phyloP scores from a whole-genome alignment of 2,888 invertebrate genomes.

The Trissolcus japonicus region DNA sequence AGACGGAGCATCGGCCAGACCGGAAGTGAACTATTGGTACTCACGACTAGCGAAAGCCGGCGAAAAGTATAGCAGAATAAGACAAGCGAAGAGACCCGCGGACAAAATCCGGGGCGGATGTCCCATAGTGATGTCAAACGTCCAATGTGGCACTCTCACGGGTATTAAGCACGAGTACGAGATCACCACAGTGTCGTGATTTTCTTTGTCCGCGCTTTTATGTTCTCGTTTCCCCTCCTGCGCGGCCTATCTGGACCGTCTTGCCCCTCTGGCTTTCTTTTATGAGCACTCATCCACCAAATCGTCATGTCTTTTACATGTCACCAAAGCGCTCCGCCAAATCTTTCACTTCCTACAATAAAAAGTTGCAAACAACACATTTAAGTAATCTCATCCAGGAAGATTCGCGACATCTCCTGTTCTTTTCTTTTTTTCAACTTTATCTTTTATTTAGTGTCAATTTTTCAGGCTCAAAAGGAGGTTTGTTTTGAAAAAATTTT shows the following conservation, averaged over 20 bases:
- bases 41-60: constrained; percentile 66
- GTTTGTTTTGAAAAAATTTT: background rate
- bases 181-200: constrained; percentile 73
- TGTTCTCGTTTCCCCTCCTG: constrained; percentile 70
- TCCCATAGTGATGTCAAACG: constrained; percentile 67
- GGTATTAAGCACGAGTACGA: constrained; percentile 64
- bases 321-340: constrained; percentile 15
- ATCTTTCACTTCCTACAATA: background rate
- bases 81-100: constrained; percentile 67
- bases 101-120: constrained; percentile 69
- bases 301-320: constrained; percentile 41
- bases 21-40: constrained; percentile 57
- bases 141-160: constrained; percentile 60
- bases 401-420: background rate
- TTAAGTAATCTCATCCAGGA: background rate
- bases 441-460: no score
- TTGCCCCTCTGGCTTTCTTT: constrained; percentile 57
- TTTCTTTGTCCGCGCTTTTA: constrained; percentile 74
- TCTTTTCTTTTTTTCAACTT: background rate
- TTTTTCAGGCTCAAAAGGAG: background rate
- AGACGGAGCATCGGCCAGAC: background rate
- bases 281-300: constrained; percentile 51
- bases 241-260: constrained; percentile 52
- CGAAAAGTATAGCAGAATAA: constrained; percentile 60
- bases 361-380: background rate